Conservation (phyloP, 2,888 invertebrate genomes). For the Aelia acuminata region DNA sequence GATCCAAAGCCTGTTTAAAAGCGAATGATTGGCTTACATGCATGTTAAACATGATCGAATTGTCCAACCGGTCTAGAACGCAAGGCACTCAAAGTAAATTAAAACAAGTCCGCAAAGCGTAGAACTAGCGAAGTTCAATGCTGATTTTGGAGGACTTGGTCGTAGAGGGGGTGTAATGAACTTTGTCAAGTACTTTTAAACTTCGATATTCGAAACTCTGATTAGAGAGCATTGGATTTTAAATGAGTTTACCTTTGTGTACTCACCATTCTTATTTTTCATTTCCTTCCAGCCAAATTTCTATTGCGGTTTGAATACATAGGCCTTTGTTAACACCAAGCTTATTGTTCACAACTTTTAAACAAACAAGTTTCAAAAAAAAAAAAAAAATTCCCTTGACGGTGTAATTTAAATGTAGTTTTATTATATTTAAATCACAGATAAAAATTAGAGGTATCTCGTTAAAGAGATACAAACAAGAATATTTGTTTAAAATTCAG, state of each 20-base stretch:
- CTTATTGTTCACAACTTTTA: not conserved
- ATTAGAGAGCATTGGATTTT: constrained; percentile 41
- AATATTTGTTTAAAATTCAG: too few species aligned
- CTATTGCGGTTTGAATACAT: not conserved
- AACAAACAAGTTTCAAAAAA: not conserved
- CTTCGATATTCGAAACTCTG: constrained; percentile 43
- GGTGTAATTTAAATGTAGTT: too few species aligned
- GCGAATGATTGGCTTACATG: not conserved
- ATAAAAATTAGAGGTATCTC: too few species aligned
- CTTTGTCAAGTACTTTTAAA: constrained; percentile 44
- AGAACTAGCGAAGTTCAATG: constrained; percentile 16
- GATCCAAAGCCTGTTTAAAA: not conserved
- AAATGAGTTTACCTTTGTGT: constrained; percentile 38
- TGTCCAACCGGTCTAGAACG: not conserved
- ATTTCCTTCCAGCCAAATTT: not conserved
- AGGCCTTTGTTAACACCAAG: not conserved
- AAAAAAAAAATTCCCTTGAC: too few species aligned
- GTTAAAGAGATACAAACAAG: too few species aligned
- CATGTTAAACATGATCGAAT: not conserved
- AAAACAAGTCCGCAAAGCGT: constrained; percentile 28
- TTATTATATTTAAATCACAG: too few species aligned
- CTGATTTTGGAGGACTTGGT: constrained; percentile 29
- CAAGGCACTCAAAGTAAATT: constrained; percentile 27
- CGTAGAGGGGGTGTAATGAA: not conserved
- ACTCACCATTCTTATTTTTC: constrained; percentile 27